Percentiles rank a stretch among this genome's conserved stretches.
These are phyloP conservation scores for Squalus acanthias DNA, from an alignment of 2,797 vertebrate species.

Conservation along the genomic window DNA sequence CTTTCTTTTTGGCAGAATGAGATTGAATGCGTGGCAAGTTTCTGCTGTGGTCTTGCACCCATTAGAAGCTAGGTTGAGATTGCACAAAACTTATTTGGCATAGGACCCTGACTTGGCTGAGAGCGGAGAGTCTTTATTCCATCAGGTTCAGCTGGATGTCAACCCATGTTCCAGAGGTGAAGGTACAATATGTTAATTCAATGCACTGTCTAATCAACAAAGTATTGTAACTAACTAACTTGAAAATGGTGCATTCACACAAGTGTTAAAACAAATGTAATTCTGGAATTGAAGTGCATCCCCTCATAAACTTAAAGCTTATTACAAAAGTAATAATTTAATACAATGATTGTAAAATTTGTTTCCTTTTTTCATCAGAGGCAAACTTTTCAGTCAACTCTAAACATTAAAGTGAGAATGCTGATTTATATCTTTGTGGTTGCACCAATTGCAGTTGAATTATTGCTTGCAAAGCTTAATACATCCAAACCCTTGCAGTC, in stretches of 20 bases:
- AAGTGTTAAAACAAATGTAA: background rate
- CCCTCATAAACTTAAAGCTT: background rate
- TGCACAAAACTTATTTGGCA: background rate
- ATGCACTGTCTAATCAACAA: background rate
- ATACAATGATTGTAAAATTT: background rate
- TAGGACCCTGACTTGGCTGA: background rate
- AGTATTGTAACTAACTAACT: background rate
- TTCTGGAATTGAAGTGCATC: background rate
- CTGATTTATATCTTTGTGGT: slow-evolving; percentile 19
- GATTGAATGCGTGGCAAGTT: background rate
- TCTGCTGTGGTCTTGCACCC: background rate
- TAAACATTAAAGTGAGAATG: background rate
- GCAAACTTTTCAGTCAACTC: background rate
- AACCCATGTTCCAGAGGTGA: background rate
- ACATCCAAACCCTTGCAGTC: background rate
- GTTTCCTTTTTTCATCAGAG: background rate
- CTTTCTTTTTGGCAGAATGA: background rate
- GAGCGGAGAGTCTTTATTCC: background rate
- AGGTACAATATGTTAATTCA: background rate
- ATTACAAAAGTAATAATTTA: background rate
- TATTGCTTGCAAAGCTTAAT: background rate
- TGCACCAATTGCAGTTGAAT: background rate
- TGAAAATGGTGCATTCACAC: background rate
- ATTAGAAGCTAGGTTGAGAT: background rate
- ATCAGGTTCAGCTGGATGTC: background rate